Percentiles rank a stretch among this genome's conserved stretches.
These are phyloP conservation scores for Romanogobio albipinnatus DNA, from an alignment of 2,113 vertebrate species.

Conservation along the genomic window DNA sequence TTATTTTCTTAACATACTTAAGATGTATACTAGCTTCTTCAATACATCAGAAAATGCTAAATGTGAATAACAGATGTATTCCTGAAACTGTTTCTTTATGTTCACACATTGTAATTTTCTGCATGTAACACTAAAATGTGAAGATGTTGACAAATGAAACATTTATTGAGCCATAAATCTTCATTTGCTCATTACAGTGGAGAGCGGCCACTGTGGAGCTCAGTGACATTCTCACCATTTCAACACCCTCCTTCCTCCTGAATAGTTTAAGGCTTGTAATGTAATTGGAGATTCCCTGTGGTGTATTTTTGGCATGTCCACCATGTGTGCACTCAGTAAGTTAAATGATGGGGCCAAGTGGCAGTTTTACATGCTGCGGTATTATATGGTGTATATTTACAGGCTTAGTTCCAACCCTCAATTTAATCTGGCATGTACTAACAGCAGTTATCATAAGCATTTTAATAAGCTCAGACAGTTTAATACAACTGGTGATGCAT, in stretches of 20 bases:
- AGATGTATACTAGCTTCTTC: background rate
- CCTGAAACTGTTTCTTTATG: too few relatives aligned
- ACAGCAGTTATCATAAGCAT: background rate
- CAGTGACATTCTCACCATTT: constrained; percentile 40
- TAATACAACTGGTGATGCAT: background rate
- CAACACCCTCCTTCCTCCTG: constrained; percentile 28
- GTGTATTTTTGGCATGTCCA: constrained; percentile 45
- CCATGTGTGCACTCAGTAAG: constrained; percentile 4
- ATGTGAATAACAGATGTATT: background rate
- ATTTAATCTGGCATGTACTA: background rate
- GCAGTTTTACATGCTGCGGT: background rate
- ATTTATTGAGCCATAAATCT: constrained; percentile 40
- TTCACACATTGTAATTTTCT: background rate
- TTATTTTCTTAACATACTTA: background rate
- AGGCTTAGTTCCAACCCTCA: background rate
- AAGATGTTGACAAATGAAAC: constrained; percentile 20
- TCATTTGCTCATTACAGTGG: background rate
- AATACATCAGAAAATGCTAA: background rate
- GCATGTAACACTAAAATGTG: background rate
- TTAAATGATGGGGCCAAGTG: constrained; percentile 22
- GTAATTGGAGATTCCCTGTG: constrained; percentile 26
- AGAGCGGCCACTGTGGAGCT: background rate
- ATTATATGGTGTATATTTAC: constrained; percentile 5
- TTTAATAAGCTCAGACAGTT: background rate
- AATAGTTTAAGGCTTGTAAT: constrained; percentile 6